phyloP scores from a whole-genome alignment of 2,797 vertebrate genomes.

The Enteromius thamalakanensis region DNA sequence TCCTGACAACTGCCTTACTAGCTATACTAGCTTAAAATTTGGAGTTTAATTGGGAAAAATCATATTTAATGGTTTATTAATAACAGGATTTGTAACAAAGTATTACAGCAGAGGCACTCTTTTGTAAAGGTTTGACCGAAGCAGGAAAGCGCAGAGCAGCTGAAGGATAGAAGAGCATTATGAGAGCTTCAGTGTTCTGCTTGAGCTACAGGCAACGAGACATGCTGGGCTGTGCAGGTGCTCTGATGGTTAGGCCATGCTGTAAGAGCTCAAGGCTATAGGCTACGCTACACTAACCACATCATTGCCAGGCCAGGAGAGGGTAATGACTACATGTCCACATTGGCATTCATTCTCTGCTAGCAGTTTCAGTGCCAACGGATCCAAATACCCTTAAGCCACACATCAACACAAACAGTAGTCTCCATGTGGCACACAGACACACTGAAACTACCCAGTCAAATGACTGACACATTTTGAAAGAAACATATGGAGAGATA shows the following conservation, averaged over 20 bases:
- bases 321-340: constrained; percentile 56
- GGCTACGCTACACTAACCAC: constrained; percentile 56
- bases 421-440: constrained; percentile 23
- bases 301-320: constrained; percentile 55
- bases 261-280: constrained; percentile 52
- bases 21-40: too few species aligned
- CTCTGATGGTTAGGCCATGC: constrained; percentile 21
- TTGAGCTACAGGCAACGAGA: constrained; percentile 16
- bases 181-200: constrained; percentile 27
- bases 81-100: not conserved
- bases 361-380: constrained; percentile 33
- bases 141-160: not conserved
- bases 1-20: too few species aligned
- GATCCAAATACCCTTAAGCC: constrained; percentile 36
- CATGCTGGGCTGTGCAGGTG: constrained; percentile 38
- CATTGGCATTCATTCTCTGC: constrained; percentile 41
- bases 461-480: constrained; percentile 24
- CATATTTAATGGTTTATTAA: too few species aligned
- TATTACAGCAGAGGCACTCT: not conserved
- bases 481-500: constrained; percentile 17
- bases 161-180: constrained; percentile 23
- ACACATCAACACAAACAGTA: constrained; percentile 40
- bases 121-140: constrained; percentile 3
- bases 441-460: not conserved
- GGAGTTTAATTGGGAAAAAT: too few species aligned